Evolutionary conservation across 2,797 vertebrate genomes (phyloP), one percentile per base, ranked within the genome.

Genomic region (Chanos chanos): DNA sequence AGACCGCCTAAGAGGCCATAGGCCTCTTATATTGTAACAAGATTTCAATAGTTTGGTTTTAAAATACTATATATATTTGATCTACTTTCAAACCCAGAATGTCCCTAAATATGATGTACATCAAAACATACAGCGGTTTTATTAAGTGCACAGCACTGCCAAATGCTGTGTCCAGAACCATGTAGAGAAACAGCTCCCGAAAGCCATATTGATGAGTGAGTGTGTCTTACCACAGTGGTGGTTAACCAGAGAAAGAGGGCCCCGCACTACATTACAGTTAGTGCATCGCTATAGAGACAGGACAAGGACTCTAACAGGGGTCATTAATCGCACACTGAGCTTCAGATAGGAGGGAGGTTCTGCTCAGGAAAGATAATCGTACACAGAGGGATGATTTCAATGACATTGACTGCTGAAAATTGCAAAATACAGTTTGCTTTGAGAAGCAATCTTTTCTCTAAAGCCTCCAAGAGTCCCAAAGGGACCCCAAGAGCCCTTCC

Each of bases 111-210:
- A n/a, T n/a, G n/a, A n/a, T n/a, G n/a, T n/a, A n/a, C n/a, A n/a
- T n/a, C n/a, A n/a, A n/a, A n/a, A n/a, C n/a, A n/a, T n/a, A n/a
- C n/a, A n/a, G n/a, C n/a, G n/a, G n/a, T n/a, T n/a, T n/a, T n/a
- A n/a, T n/a, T n/a, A n/a, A n/a, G n/a, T n/a, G n/a, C n/a, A n/a
- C n/a, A n/a, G n/a, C n/a, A n/a, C n/a, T n/a, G n/a, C n/a, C n/a
- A n/a, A n/a, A n/a, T n/a, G n/a, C n/a, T n/a, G n/a, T n/a, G n/a
- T n/a, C n/a, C n/a, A n/a, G n/a, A n/a, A n/a, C n/a, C n/a, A n/a
- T n/a, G n/a, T n/a, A n/a, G n/a, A n/a, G n/a, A 39, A 77, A 83
- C 85, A 69, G 70, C 45, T 27, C 61, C 63, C 5, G 16, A 39
- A 50, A 44, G 27, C 27, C 24, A 28, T 49, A 54, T 24, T 61